Evolutionary conservation across 2,888 invertebrate genomes (phyloP).

Genomic region (Pemphredon lugubris): DNA sequence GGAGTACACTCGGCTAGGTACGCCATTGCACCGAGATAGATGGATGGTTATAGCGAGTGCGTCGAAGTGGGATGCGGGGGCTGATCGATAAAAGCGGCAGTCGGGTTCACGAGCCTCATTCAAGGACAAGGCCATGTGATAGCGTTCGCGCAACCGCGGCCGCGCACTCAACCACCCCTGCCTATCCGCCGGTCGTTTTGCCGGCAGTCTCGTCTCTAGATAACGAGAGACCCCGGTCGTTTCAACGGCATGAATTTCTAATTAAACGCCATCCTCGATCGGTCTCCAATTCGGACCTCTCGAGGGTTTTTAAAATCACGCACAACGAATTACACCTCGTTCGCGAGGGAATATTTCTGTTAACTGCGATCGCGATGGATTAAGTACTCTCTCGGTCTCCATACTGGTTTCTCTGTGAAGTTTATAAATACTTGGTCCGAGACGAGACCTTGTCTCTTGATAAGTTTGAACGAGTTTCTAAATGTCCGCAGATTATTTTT

Average conservation of each 20-base stretch:
- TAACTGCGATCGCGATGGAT: too few relatives aligned
- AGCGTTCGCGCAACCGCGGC: constrained; percentile 79
- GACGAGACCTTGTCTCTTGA: too few relatives aligned
- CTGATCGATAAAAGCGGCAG: constrained; percentile 80
- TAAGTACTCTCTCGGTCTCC: too few relatives aligned
- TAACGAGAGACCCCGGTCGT: constrained; percentile 21
- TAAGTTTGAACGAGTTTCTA: too few relatives aligned
- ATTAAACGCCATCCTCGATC: background rate
- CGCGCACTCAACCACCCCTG: constrained; percentile 78
- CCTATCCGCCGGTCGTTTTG: constrained; percentile 66
- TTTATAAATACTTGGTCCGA: too few relatives aligned
- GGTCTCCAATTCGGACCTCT: too few relatives aligned
- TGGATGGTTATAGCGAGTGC: constrained; percentile 74
- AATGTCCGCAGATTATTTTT: too few relatives aligned
- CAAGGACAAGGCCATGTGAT: constrained; percentile 84
- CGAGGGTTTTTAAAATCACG: too few relatives aligned
- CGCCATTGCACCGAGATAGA: constrained; percentile 76
- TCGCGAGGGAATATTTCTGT: too few relatives aligned
- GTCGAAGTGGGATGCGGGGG: constrained; percentile 79
- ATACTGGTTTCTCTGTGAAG: too few relatives aligned
- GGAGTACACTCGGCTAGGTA: constrained; percentile 65
- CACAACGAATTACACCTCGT: too few relatives aligned
- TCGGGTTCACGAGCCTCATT: constrained; percentile 81
- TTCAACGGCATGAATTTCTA: background rate
- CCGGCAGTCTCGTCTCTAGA: constrained; percentile 52